Evolutionary conservation across 2,888 invertebrate species (phyloP).

Genomic region (Dicranocentrus wangi): DNA sequence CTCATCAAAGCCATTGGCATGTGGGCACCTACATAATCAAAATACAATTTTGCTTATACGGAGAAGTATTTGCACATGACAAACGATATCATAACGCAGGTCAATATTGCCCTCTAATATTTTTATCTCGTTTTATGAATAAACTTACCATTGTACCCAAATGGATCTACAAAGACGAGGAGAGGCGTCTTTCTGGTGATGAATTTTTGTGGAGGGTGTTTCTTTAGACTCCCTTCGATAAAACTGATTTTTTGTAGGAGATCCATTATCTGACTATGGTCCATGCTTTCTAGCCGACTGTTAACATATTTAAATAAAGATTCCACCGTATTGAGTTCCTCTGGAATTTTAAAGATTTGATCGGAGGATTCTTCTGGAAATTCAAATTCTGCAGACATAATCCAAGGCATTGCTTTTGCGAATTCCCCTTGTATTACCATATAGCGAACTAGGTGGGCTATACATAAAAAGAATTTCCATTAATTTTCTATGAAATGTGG

Average conservation of each 20-base stretch:
- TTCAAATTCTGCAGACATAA: neutral
- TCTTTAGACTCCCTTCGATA: neutral
- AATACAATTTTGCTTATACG: no score
- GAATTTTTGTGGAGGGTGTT: neutral
- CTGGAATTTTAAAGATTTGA: neutral
- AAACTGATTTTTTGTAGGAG: no score
- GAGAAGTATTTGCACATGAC: no score
- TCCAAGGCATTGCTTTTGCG: conserved; percentile 13
- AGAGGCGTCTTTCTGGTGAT: neutral
- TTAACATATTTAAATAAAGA: no score
- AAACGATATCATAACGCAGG: neutral
- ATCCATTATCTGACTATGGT: no score
- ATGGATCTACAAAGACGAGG: conserved; percentile 25
- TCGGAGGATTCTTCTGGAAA: neutral
- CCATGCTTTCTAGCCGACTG: no score
- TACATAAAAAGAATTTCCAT: neutral
- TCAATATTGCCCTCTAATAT: neutral
- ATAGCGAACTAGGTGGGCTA: neutral
- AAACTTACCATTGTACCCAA: conserved; percentile 21
- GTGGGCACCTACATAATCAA: neutral
- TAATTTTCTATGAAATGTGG: no score
- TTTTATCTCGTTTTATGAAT: neutral
- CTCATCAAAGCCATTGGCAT: conserved; percentile 24
- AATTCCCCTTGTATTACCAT: conserved; percentile 18
- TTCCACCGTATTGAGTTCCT: neutral